These are phyloP conservation scores for Scomberomorus guttatus DNA, from an alignment of 2,797 vertebrate species.

Conservation along the genomic window DNA sequence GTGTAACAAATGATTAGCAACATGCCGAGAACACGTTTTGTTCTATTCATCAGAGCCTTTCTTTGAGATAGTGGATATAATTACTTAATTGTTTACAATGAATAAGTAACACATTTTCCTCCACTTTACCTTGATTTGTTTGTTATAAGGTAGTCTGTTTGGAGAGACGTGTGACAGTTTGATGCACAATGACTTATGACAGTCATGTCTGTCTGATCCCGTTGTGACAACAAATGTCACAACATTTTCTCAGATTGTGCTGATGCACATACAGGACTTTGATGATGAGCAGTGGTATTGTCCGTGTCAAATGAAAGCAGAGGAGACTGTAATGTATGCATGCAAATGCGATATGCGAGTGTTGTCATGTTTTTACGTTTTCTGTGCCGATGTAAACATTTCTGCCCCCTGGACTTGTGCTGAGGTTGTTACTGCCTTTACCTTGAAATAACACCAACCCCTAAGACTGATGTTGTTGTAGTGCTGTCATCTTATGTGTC, in stretches of 20 bases:
- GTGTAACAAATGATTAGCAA: conserved; percentile 51
- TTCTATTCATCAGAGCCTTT: conserved; percentile 35
- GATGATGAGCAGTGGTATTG: conserved; percentile 19
- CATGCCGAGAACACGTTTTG: conserved; percentile 26
- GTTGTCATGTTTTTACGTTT: conserved; percentile 26
- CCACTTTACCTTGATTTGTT: conserved; percentile 26
- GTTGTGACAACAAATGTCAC: conserved; percentile 15
- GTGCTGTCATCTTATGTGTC: background rate
- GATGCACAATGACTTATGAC: conserved; percentile 18
- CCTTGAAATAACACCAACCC: conserved; percentile 15
- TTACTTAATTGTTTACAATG: conserved; percentile 38
- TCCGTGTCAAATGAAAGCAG: conserved; percentile 31
- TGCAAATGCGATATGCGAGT: conserved; percentile 44
- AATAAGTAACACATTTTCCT: conserved; percentile 13
- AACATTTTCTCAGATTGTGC: conserved; percentile 25
- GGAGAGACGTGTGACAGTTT: background rate
- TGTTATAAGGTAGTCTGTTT: background rate
- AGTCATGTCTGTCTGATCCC: conserved; percentile 31
- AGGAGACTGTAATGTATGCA: conserved; percentile 40
- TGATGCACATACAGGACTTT: conserved; percentile 22
- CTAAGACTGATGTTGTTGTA: background rate
- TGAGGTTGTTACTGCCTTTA: conserved; percentile 11
- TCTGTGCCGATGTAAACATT: conserved; percentile 34
- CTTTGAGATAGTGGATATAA: conserved; percentile 27
- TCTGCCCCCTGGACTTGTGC: background rate